Base-by-base conservation (phyloP, 2,888 invertebrate genomes). In the Eretmocerus hayati region DNA sequence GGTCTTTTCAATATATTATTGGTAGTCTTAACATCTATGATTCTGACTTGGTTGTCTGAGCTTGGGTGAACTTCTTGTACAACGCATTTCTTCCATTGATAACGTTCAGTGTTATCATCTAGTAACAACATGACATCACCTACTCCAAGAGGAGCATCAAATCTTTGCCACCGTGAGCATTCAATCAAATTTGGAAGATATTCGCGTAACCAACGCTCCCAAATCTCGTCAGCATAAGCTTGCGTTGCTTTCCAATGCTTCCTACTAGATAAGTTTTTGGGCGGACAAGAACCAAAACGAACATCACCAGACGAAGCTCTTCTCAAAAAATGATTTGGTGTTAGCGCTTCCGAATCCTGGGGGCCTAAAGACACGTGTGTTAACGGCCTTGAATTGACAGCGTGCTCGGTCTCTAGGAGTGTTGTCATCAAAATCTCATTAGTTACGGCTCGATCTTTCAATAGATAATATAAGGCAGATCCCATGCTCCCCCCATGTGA, bases 131-230 rank as follows among this genome's bases (percentile, higher is more conserved):
- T 31, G 3, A 30, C 5, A 30, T 40, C 30, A 11, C 30, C 2
- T 43, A 8, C 1, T n/a, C n/a, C n/a, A n/a, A 51, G 13, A 9
- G 43, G 30, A 4, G n/a, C n/a, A 1, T n/a, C 46, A 5, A 15
- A 2, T 2, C 20, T 18, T 23, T 44, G 40, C 26, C 26, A 26
- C 57, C 58, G 58, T 46, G 53, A 45, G 18, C 57, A 35, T 1
- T 45, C 49, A 2, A 50, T 21, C 4, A 62, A 37, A 2, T 50
- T 57, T 5, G 62, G 60, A 2, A 62, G 42, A 26, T 63, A 56
- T 39, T 62, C 65, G 50, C 64, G 62, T 54, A 62, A 20, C 63
- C 62, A 66, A 13, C 40, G 54, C 50, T 2, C 46, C 46, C 4
- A 52, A 33, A 23, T 50, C 8, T 3, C 3, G 18, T 35, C 35